These are phyloP conservation scores for Prosopocoilus inquinatus DNA, from an alignment of 2,888 invertebrate species.

Conservation along the genomic window DNA sequence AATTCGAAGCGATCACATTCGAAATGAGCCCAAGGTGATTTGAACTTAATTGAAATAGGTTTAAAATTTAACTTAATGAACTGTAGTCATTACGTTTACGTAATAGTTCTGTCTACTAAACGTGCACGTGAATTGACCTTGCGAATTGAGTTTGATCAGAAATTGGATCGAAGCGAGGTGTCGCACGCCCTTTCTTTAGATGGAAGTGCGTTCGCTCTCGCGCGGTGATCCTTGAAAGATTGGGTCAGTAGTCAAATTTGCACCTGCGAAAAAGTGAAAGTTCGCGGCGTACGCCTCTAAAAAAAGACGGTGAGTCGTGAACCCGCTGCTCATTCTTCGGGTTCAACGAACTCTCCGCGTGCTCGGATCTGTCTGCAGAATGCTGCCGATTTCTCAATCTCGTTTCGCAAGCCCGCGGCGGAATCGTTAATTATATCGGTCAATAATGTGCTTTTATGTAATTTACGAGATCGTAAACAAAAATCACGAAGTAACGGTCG, in stretches of 20 bases:
- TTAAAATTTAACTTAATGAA: too few species aligned
- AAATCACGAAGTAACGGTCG: too few species aligned
- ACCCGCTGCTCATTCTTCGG: constrained; percentile 25
- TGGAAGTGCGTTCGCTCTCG: constrained; percentile 1
- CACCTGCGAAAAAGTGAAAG: constrained; percentile 51
- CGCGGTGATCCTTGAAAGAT: constrained; percentile 21
- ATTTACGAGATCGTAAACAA: neutral
- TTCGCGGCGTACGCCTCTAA: constrained; percentile 39
- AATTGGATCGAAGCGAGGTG: too few species aligned
- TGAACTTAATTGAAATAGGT: too few species aligned
- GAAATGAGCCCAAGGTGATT: too few species aligned
- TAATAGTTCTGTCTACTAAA: too few species aligned
- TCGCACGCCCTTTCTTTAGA: too few species aligned
- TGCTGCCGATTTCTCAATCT: constrained; percentile 1
- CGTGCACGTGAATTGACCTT: too few species aligned
- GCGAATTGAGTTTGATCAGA: too few species aligned
- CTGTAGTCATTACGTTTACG: too few species aligned
- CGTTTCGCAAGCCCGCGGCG: constrained; percentile 2
- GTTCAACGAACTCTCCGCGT: neutral
- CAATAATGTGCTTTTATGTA: constrained; percentile 2
- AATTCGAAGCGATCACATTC: too few species aligned
- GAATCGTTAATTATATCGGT: neutral
- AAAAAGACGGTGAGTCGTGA: constrained; percentile 40
- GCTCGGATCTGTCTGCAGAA: neutral
- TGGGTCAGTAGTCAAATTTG: constrained; percentile 40